Evolutionary conservation across 35 echinoderm and acorn worm species (phyloP), one percentile per base, ranked within the genome.

Genomic region (Diadema setosum): DNA sequence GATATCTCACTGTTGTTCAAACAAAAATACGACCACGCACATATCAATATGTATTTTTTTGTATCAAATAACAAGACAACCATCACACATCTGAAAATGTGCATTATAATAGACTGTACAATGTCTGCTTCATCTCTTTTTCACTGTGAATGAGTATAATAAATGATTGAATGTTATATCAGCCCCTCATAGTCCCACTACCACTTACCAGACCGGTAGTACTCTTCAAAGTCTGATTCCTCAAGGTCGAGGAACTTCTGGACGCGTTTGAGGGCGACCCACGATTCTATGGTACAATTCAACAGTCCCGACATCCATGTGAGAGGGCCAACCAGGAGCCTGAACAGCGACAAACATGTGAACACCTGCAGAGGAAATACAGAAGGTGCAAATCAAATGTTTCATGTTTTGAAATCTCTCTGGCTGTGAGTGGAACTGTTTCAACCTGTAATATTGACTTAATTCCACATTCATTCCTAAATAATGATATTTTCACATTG

Each of bases 281-380:
- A 89, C 0, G 86, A 67, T 59, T 97, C 90, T 17, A 97, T 43
- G 4, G 93, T 52, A 74, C 86, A 84, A 87, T 97, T 97, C 18
- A 97, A 70, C 3, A 90, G 65, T 91, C 94, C 93, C 3, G 94
- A 86, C 39, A 97, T 88, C 20, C 61, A 82, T 76, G 89, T 93
- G 18, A 97, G 74, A 29, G 94, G 94, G 46, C 86, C 82, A 46
- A 93, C 82, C 70, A 97, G 81, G 86, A 97, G 93, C 36, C 89
- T 89, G 58, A 97, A 97, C 0, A 97, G 87, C 0, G 94, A 82
- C 29, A 97, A 67, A 83, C 94, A 70, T 29, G 94, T 97, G 45
- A 97, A 97, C 9, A 97, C 90, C 94, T 97, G 26, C 18, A 70
- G 17, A 31, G 49, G n/a, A n/a, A n/a, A n/a, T 55, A 1, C 0